These are phyloP conservation scores for Tridacna gigas DNA, from an alignment of 2,888 invertebrate genomes.

Conservation along the genomic window DNA sequence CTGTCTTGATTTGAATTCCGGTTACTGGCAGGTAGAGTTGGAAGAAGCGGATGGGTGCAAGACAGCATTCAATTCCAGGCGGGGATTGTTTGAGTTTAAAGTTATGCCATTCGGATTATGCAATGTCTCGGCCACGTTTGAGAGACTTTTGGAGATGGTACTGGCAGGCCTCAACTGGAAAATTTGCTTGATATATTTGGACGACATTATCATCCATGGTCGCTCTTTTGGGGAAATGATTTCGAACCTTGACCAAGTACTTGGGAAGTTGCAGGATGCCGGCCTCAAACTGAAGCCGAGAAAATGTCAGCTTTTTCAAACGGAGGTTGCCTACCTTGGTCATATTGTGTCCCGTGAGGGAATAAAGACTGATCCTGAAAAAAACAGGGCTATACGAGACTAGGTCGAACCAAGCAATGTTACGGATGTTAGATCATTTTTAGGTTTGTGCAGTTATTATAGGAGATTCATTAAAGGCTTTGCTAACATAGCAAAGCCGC, in stretches of 20 bases:
- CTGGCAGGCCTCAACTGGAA: conserved; percentile 36
- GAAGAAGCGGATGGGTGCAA: no score
- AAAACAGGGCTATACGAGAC: conserved; percentile 25
- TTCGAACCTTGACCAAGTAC: conserved; percentile 33
- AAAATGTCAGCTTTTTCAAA: no score
- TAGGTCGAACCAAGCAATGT: conserved; percentile 20
- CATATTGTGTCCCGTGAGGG: conserved; percentile 42
- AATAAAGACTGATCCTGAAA: conserved; percentile 37
- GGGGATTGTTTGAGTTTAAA: no score
- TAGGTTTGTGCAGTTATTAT: conserved; percentile 58
- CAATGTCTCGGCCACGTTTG: conserved; percentile 59
- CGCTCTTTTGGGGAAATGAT: conserved; percentile 35
- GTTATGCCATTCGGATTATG: no score
- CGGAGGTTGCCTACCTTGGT: no score
- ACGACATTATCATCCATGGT: conserved; percentile 54
- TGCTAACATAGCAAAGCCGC: conserved; percentile 46
- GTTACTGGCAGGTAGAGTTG: no score
- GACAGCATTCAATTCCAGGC: no score
- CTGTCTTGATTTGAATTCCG: no score
- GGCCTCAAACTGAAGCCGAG: no score
- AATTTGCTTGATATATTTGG: conserved; percentile 50
- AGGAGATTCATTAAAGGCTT: conserved; percentile 47
- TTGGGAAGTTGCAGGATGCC: conserved; percentile 34
- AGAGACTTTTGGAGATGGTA: conserved; percentile 15
- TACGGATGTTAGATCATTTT: conserved; percentile 49